phyloP scores from a whole-genome alignment of 2,888 invertebrate species.

The Diarsia rubi region DNA sequence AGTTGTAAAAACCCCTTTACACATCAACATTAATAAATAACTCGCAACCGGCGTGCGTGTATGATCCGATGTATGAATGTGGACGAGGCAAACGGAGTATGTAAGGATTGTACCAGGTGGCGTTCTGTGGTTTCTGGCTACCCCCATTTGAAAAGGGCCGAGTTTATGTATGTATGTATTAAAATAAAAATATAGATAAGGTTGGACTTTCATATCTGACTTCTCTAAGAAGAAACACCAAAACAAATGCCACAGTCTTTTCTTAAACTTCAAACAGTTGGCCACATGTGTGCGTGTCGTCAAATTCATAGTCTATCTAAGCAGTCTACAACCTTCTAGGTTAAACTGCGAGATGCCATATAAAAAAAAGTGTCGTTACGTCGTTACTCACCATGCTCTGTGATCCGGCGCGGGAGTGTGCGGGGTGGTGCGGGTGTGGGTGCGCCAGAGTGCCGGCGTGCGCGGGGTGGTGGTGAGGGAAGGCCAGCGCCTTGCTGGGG shows the following conservation, averaged over 20 bases:
- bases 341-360: no score
- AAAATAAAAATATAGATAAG: neutral
- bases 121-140: no score
- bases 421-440: constrained; percentile 93
- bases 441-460: constrained; percentile 96
- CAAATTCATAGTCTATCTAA: no score
- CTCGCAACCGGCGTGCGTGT: no score
- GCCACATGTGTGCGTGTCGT: no score
- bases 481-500: constrained; percentile 96
- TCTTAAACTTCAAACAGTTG: neutral
- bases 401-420: constrained; percentile 96
- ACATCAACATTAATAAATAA: neutral
- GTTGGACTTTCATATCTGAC: neutral
- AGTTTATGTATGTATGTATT: no score
- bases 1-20: neutral
- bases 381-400: constrained; percentile 94
- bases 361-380: constrained; percentile 51
- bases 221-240: neutral
- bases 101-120: no score
- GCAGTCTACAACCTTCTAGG: no score
- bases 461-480: constrained; percentile 95
- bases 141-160: no score
- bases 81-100: no score
- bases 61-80: no score
- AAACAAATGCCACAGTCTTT: neutral